These are phyloP conservation scores for Serripes groenlandicus DNA, from an alignment of 2,888 invertebrate genomes.

Conservation along the genomic window DNA sequence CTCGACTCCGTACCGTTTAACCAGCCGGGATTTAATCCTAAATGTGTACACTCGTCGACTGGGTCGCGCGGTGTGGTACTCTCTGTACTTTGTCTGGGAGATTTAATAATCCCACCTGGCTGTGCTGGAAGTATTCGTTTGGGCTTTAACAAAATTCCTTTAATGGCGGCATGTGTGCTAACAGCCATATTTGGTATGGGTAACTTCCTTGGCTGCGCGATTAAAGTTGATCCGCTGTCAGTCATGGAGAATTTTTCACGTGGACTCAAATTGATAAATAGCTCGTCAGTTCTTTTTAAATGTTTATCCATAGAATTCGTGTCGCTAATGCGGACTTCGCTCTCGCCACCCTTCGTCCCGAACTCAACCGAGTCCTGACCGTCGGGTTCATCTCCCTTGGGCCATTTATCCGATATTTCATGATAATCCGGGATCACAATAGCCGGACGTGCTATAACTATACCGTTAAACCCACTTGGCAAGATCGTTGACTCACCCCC, in stretches of 20 bases:
- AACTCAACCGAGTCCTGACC: background rate
- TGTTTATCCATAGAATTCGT: background rate
- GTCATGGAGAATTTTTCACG: conserved; percentile 35
- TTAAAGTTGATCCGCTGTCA: conserved; percentile 34
- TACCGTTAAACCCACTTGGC: background rate
- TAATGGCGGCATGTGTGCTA: conserved; percentile 59
- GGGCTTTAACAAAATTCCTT: conserved; percentile 66
- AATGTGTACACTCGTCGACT: conserved; percentile 23
- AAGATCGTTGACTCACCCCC: too few species aligned
- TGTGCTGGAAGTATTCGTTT: conserved; percentile 67
- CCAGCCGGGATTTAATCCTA: conserved; percentile 21
- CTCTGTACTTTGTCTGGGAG: conserved; percentile 15
- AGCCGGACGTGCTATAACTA: conserved; percentile 10
- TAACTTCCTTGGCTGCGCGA: conserved; percentile 56
- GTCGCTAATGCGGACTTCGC: background rate
- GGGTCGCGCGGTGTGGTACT: conserved; percentile 16
- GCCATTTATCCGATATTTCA: background rate
- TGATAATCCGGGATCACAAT: conserved; percentile 18
- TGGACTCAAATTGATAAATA: background rate
- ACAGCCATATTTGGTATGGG: conserved; percentile 49
- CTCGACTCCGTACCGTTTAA: background rate
- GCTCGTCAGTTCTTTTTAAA: conserved; percentile 8
- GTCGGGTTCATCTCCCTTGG: background rate
- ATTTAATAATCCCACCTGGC: conserved; percentile 37
- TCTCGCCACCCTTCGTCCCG: background rate